A percentile compares a stretch with the other conserved stretches of the same genome.
These are phyloP conservation scores for Pterocles gutturalis DNA, from an alignment of 2,113 vertebrate species.

Conservation along the genomic window DNA sequence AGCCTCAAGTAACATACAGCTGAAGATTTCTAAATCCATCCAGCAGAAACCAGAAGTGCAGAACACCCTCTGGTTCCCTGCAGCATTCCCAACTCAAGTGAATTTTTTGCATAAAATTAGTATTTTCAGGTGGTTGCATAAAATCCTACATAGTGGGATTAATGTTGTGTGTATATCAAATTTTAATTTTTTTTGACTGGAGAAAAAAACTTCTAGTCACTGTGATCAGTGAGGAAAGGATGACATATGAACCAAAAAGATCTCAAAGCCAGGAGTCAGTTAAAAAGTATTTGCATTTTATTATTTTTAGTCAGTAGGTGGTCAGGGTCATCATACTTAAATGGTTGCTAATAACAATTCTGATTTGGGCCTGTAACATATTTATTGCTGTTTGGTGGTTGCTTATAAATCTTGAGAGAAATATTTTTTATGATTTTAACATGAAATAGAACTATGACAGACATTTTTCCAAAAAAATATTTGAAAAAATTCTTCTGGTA, in stretches of 20 bases:
- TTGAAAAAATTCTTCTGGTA: conserved; percentile 5
- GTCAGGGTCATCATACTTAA: not conserved
- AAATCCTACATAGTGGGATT: not conserved
- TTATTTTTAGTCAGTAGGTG: conserved; percentile 24
- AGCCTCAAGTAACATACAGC: accelerated
- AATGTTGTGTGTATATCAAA: not conserved
- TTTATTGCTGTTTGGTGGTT: conserved; percentile 20
- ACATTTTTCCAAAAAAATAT: not conserved
- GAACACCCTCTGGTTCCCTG: not conserved
- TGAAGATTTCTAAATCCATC: not conserved
- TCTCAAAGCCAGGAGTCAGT: not conserved
- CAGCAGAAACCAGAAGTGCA: not conserved
- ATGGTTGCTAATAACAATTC: not conserved
- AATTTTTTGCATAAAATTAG: not conserved
- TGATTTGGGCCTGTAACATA: not conserved
- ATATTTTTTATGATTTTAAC: conserved; percentile 40
- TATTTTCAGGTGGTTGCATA: not conserved
- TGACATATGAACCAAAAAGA: not conserved
- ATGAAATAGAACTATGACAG: conserved; percentile 27
- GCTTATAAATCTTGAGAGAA: conserved; percentile 44
- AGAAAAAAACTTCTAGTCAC: not conserved
- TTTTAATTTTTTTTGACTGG: not conserved
- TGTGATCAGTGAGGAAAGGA: not conserved
- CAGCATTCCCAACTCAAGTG: not conserved
- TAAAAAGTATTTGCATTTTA: not conserved